Evolutionary conservation across 2,888 invertebrate species (phyloP).

Genomic region (Andrena haemorrhoa): DNA sequence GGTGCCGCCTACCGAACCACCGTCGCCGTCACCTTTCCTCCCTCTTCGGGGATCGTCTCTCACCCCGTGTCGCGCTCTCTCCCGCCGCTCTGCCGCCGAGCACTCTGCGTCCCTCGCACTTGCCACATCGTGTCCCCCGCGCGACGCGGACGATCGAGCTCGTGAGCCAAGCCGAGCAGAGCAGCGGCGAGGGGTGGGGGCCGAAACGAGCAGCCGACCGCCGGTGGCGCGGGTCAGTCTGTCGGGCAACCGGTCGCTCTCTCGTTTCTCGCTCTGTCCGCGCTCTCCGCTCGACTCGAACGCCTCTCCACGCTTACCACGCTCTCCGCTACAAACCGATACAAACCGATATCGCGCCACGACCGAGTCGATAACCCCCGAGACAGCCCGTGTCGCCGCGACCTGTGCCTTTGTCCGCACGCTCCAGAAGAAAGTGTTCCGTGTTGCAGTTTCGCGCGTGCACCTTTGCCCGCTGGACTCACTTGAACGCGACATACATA

Average conservation of each 20-base stretch:
- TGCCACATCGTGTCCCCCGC: neutral
- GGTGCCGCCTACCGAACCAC: slow-evolving; percentile 49
- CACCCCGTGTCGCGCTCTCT: slow-evolving; percentile 40
- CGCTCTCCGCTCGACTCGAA: slow-evolving; percentile 75
- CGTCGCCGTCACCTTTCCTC: slow-evolving; percentile 47
- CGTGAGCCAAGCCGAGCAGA: slow-evolving; percentile 33
- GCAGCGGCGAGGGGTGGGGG: slow-evolving; percentile 73
- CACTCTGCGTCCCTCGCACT: neutral
- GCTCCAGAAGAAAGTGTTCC: no score
- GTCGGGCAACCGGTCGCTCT: slow-evolving; percentile 84
- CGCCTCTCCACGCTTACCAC: slow-evolving; percentile 44
- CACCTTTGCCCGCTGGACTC: slow-evolving; percentile 8
- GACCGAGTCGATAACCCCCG: neutral
- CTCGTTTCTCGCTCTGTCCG: slow-evolving; percentile 83
- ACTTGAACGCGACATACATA: neutral
- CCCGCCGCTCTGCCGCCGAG: slow-evolving; percentile 33
- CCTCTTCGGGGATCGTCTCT: slow-evolving; percentile 45
- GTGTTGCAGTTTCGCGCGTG: neutral
- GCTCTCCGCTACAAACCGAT: slow-evolving; percentile 31
- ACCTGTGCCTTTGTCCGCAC: neutral
- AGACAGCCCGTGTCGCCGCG: slow-evolving; percentile 45
- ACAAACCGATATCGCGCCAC: slow-evolving; percentile 54
- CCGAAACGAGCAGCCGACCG: slow-evolving; percentile 81
- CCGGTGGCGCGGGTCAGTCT: slow-evolving; percentile 84
- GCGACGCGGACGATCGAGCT: slow-evolving; percentile 50